These are phyloP conservation scores for Etheostoma spectabile DNA, from an alignment of 2,113 vertebrate species.

Conservation along the genomic window DNA sequence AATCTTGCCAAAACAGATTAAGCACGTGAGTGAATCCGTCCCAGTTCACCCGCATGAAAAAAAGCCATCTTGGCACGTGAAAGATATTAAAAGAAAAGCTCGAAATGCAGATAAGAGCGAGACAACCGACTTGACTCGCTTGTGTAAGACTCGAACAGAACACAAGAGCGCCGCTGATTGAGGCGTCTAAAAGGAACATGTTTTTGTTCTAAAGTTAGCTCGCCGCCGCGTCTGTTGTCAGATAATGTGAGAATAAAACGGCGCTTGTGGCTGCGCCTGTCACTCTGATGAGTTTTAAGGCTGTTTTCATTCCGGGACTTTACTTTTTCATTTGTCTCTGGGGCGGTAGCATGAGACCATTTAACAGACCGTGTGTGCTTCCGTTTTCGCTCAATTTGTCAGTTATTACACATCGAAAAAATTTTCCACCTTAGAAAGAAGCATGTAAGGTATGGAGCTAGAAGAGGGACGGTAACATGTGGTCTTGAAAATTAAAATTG, in stretches of 20 bases:
- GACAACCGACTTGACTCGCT: slow-evolving; percentile 6
- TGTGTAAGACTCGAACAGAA: slow-evolving; percentile 24
- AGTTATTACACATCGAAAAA: neutral
- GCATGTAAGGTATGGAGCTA: no score
- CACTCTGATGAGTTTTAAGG: slow-evolving; percentile 27
- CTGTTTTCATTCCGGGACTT: slow-evolving; percentile 17
- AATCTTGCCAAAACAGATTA: slow-evolving; percentile 63
- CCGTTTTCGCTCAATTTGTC: neutral
- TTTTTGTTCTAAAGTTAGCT: slow-evolving; percentile 62
- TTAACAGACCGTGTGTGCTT: neutral
- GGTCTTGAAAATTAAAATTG: no score
- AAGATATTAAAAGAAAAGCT: slow-evolving; percentile 39
- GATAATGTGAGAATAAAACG: slow-evolving; percentile 30
- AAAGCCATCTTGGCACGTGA: slow-evolving; percentile 20
- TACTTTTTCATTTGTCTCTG: slow-evolving; percentile 29
- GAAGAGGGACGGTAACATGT: no score
- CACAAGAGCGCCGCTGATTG: slow-evolving; percentile 29
- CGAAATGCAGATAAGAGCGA: slow-evolving; percentile 27
- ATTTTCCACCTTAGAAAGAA: neutral
- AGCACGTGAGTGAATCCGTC: slow-evolving; percentile 39
- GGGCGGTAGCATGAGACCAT: neutral
- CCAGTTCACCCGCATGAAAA: slow-evolving; percentile 39
- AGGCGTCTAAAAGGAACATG: slow-evolving; percentile 7
- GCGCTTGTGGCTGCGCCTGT: slow-evolving; percentile 31
- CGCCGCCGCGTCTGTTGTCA: slow-evolving; percentile 31